phyloP scores from a whole-genome alignment of 2,797 vertebrate genomes.

The Urophycis tenuis region DNA sequence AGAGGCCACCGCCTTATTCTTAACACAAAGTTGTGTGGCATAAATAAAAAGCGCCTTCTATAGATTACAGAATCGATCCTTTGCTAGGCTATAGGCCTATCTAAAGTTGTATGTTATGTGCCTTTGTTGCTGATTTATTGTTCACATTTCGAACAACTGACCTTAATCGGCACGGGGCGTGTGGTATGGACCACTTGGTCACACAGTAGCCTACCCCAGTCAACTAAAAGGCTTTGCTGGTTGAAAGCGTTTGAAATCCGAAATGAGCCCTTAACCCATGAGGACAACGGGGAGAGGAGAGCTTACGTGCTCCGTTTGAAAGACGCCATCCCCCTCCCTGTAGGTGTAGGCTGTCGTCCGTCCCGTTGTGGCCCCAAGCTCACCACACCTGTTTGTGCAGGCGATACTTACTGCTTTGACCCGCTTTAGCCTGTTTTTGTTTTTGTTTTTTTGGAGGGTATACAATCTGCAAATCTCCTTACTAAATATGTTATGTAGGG shows the following conservation, averaged over 20 bases:
- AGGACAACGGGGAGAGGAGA: background rate
- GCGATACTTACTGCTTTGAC: background rate
- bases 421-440: too few species aligned
- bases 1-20: background rate
- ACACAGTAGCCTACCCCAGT: background rate
- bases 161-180: too few species aligned
- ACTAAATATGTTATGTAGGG: background rate
- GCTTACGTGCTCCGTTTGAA: background rate
- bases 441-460: background rate
- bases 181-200: too few species aligned
- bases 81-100: background rate
- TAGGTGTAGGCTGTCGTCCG: background rate
- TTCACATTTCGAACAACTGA: too few species aligned
- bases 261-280: background rate
- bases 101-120: background rate
- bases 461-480: background rate
- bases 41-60: background rate
- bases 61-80: background rate
- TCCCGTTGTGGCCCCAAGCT: background rate
- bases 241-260: background rate
- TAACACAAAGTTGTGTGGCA: too few species aligned
- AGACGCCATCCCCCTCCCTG: background rate
- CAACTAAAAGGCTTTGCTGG: background rate
- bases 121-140: too few species aligned
- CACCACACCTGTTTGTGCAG: background rate